These are phyloP conservation scores for Rhopalosiphum maidis DNA, from an alignment of 1,140 invertebrate genomes.

Conservation along the genomic window DNA sequence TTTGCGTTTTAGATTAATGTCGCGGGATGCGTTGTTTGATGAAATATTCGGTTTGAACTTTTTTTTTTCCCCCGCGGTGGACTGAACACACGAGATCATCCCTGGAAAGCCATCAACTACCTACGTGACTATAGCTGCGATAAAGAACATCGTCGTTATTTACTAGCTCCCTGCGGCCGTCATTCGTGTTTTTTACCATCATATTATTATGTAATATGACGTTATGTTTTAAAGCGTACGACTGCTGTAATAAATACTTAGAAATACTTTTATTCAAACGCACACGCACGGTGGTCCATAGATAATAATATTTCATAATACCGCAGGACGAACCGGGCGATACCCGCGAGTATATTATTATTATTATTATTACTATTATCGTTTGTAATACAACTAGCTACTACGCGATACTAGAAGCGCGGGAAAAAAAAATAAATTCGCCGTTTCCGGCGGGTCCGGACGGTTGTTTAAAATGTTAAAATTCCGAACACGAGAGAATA, in stretches of 20 bases:
- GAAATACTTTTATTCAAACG: conserved; percentile 22
- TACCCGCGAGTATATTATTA: background rate
- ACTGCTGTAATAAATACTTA: background rate
- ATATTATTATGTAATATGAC: background rate
- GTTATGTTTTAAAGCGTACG: background rate
- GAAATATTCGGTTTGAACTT: background rate
- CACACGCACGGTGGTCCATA: background rate
- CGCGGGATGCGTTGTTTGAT: background rate
- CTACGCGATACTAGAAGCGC: background rate
- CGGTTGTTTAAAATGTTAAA: background rate
- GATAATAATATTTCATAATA: background rate
- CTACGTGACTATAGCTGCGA: background rate
- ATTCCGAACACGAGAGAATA: background rate
- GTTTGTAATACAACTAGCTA: background rate
- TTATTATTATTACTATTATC: background rate
- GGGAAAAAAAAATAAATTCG: background rate
- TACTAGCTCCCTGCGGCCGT: background rate
- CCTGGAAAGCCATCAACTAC: background rate
- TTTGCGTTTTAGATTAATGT: background rate
- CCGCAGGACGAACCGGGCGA: background rate
- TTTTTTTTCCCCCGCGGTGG: background rate
- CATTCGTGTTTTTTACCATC: background rate
- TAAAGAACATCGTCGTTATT: background rate
- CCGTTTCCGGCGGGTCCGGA: background rate
- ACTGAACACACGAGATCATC: background rate